Conservation (phyloP, 2,888 invertebrate species). For the Chaitophorus viminalis region DNA sequence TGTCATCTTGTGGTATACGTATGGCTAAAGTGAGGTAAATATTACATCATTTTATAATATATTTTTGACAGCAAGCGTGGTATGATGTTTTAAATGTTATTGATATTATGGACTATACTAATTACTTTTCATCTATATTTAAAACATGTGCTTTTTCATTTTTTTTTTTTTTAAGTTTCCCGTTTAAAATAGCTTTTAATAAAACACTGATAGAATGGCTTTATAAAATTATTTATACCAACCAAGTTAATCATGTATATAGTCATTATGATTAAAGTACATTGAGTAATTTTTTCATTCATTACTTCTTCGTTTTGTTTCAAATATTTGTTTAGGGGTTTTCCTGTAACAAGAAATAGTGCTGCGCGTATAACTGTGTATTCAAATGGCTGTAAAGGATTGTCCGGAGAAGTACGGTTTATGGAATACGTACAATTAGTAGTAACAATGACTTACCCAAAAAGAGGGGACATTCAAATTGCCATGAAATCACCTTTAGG, state of each 20-base stretch:
- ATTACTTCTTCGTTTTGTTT: background rate
- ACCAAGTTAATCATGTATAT: no score
- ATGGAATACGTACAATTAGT: constrained; percentile 88
- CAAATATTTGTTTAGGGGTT: background rate
- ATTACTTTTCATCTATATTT: no score
- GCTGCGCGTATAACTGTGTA: constrained; percentile 20
- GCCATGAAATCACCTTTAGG: constrained; percentile 81
- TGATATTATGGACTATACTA: no score
- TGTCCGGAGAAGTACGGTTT: constrained; percentile 68
- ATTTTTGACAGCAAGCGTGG: no score
- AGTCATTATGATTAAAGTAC: no score
- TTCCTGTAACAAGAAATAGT: background rate
- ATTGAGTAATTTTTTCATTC: background rate
- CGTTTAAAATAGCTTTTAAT: no score
- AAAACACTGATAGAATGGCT: no score
- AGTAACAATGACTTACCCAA: constrained; percentile 76
- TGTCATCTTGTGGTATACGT: constrained; percentile 69
- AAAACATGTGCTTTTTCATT: no score
- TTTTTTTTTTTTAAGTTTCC: no score
- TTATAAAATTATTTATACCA: no score
- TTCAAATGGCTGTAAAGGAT: constrained; percentile 64
- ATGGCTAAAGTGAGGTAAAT: constrained; percentile 34
- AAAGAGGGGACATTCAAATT: constrained; percentile 81
- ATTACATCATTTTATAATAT: no score
- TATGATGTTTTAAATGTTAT: no score